Evolutionary conservation across 30 jellyfish, hydroid and myxozoan species (phyloP), one percentile per base, ranked within the genome.

Genomic region (Aurelia aurita complex sp. Pacific): DNA sequence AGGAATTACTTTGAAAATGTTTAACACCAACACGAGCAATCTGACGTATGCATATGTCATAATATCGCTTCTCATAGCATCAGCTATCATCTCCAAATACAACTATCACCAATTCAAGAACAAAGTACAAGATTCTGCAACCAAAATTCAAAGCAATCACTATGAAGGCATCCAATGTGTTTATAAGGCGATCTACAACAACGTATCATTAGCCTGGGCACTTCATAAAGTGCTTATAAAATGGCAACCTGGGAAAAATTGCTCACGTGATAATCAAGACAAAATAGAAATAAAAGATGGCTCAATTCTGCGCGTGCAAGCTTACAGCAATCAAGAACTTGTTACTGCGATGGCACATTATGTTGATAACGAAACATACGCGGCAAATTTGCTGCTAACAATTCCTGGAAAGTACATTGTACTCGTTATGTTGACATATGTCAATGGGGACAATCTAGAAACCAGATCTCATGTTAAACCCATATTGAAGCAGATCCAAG

Each of bases 271-370:
- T 9, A 40, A 74, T 6, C 90, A 64, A 50, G 34, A 71, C 17
- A 67, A 55, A 62, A 50, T 91, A 7, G 67, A 68, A 9, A 63
- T 80, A 23, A 74, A 61, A 38, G 96, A 89, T 33, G 95, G 97
- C 35, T 69, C 97, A 34, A 83, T 77, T 12, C 78, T 92, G 43
- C 89, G 98, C 5, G 98, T 92, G 12, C 97, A 92, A 50, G 97
- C 97, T 42, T 92, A 62, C 87, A 92, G 98, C 83, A 69, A 79
- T 66, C 81, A 92, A 35, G 98, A 92, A 62, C 55, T 92, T 51
- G 95, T 87, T 11, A 92, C 95, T 34, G 71, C 65, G 18, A 81
- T 77, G 12, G 86, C 97, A 10, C 79, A 4, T 10, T 92, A 87
- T 66, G 64, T 69, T 3, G 92, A 89, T 16, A 92, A 92, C 76